Evolutionary conservation across 2,113 vertebrate genomes (phyloP), one percentile per base, ranked within the genome.

Genomic region (Epinephelus cyanopodus): DNA sequence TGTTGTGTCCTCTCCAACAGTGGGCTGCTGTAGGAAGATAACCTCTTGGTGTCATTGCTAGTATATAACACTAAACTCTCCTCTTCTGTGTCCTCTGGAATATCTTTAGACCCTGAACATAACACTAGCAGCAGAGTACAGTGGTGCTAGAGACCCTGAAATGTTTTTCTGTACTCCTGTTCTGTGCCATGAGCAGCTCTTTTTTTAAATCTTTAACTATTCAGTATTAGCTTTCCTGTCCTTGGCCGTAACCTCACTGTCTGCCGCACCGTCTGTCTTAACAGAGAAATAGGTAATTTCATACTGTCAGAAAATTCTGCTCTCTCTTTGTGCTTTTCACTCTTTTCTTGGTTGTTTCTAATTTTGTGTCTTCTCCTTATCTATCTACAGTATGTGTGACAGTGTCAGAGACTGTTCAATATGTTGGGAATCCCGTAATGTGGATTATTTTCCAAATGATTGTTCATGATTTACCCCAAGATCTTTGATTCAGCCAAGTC

Each of bases 11-110:
- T 84, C 79, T 74, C 4, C 2, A 86, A 82, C 75, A 85, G 56
- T 63, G 69, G 56, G 56, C 61, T 84, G 75, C 74, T 85, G 57
- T 72, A 61, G 21, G 58, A 81, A 83, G 87, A 91, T 84, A 88
- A 86, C 85, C 83, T 86, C 83, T 68, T 11, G 21, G 77, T 84
- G 82, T 66, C 82, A 81, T 82, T 87, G 78, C 69, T 69, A 50
- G 68, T 84, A 81, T 81, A 77, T 29, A 72, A 85, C 47, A 79
- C 65, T 72, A 74, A 66, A 84, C 56, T 57, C 76, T 65, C 48
- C 58, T 84, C 67, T 42, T 67, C 57, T 29, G 57, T 70, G 53
- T 78, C 77, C 39, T 85, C 77, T 76, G 56, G 71, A 83, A 74
- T 67, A 82, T 77, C 15, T 80, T 85, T 68, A 29, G 79, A 83